These are phyloP conservation scores for Colletes collaris DNA, from an alignment of 2,888 invertebrate genomes.

Conservation along the genomic window DNA sequence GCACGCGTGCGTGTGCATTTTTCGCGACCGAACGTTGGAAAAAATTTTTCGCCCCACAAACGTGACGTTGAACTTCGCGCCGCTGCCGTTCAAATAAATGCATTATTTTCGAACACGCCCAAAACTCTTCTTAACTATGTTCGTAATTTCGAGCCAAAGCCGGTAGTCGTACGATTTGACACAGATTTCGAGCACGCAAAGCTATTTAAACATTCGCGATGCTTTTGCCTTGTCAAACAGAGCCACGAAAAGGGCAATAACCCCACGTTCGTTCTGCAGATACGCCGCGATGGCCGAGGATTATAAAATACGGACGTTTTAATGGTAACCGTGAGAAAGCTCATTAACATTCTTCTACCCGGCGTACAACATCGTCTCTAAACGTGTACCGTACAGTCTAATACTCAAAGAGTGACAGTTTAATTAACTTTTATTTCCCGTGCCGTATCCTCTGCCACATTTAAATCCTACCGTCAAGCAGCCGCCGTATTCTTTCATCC, in stretches of 20 bases:
- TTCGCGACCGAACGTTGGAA: background rate
- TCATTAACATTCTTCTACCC: conserved; percentile 15
- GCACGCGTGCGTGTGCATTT: background rate
- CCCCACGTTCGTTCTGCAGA: background rate
- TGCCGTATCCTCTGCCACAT: background rate
- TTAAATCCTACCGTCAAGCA: background rate
- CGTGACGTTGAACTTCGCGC: background rate
- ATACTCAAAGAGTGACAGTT: background rate
- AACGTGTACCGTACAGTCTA: background rate
- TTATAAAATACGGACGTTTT: background rate
- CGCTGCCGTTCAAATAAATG: background rate
- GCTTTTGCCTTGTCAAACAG: background rate
- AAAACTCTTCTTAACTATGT: background rate
- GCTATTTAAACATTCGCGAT: background rate
- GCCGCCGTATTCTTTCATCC: background rate
- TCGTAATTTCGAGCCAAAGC: background rate
- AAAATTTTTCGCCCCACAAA: background rate
- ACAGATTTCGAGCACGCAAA: background rate
- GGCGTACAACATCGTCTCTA: background rate
- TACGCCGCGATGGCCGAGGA: background rate
- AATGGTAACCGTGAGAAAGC: conserved; percentile 1
- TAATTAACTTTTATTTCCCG: conserved; percentile 21
- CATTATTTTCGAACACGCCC: conserved; percentile 7
- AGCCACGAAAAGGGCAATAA: background rate
- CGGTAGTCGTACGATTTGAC: conserved; percentile 13